Evolutionary conservation across 2,797 vertebrate genomes (phyloP), one percentile per base, ranked within the genome.

Genomic region (Sebastes variabilis): DNA sequence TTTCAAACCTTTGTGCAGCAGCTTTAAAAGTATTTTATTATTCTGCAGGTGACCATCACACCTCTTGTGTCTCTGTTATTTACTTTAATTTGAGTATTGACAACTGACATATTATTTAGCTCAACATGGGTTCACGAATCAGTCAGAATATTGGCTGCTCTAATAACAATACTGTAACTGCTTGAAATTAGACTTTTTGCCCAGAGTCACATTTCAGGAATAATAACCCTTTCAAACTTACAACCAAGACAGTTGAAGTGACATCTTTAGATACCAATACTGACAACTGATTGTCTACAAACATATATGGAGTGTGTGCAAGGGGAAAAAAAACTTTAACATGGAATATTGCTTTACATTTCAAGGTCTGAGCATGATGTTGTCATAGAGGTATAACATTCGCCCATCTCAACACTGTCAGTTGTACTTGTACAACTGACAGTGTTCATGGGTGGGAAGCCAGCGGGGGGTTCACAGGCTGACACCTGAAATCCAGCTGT

Each of bases 71-170:
- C 16, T 46, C 65, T 73, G 69, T 30, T 25, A 54, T 29, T 62
- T 4, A 59, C 62, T 75, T 76, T 30, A 36, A 34, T 78, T 59
- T 52, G 36, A 59, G 61, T n/a, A 54, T 68, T 81, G 20, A 71
- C 20, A 75, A 49, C 22, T 24, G 14, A 56, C 7, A 54, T 34
- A 64, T n/a, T 55, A 12, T 71, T 52, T 27, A 68, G 22, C 25
- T 76, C 56, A 69, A 65, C 18, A 46, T 61, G 24, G 6, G 3
- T 72, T 77, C 10, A 46, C 54, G n/a, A 69, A 55, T 75, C 76
- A 69, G 4, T 62, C 3, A 8, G 20, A 20, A 27, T 14, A 72
- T 52, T 49, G 29, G 27, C 7, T 29, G 1, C 58, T 70, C 8
- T 62, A 42, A 73, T 69, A 71, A 54, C 14, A 62, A 29, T 25